These are phyloP conservation scores for Phoebastria nigripes DNA, from an alignment of 2,797 vertebrate species.

Conservation along the genomic window DNA sequence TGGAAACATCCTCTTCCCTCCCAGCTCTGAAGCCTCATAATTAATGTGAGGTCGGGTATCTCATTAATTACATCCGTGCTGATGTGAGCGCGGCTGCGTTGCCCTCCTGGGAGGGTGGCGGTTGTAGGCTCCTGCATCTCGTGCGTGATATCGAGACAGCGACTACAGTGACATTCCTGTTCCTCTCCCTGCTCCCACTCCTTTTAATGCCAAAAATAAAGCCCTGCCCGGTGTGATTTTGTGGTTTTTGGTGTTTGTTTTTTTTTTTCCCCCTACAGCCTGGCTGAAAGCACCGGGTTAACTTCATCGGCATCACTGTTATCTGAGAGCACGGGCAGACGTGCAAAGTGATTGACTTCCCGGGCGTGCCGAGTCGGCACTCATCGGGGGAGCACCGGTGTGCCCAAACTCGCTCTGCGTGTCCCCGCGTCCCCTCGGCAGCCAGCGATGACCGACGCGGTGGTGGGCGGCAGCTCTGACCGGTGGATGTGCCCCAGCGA, in stretches of 20 bases:
- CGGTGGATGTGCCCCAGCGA: conserved; percentile 78
- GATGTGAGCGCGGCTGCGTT: background rate
- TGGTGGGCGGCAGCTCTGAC: conserved; percentile 71
- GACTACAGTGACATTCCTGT: background rate
- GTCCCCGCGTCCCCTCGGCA: background rate
- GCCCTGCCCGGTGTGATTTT: fast-evolving
- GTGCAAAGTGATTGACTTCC: fast-evolving
- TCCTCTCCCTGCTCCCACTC: background rate
- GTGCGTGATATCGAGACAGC: fast-evolving
- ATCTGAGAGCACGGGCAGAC: background rate
- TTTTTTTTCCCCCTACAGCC: background rate
- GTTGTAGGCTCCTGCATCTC: background rate
- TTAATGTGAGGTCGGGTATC: background rate
- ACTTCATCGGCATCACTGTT: fast-evolving
- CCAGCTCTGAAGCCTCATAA: background rate
- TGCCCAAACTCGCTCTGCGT: fast-evolving
- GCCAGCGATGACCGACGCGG: conserved; percentile 73
- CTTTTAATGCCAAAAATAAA: background rate
- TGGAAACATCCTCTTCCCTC: background rate
- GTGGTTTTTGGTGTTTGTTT: no score
- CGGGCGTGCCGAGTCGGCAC: fast-evolving
- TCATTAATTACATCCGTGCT: background rate
- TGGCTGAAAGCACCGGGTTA: background rate
- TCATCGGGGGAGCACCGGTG: fast-evolving
- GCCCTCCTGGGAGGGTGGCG: background rate